A percentile compares a stretch with the other conserved stretches of the same genome.
Evolutionary conservation across 1,140 invertebrate genomes (phyloP).

Genomic region (Notospermus geniculatus): DNA sequence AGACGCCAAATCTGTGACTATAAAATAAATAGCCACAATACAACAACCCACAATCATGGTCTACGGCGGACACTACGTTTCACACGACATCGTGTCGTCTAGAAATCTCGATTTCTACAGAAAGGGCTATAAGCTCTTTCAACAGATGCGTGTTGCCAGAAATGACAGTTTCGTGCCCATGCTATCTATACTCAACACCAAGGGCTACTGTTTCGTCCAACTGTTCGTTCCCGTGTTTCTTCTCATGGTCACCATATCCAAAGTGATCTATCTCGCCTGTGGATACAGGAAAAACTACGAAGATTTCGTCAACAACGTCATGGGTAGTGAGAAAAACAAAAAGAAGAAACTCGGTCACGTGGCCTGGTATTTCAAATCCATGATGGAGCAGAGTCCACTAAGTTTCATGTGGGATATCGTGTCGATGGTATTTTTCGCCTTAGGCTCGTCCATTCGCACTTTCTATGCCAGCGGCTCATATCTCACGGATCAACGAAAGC

Average conservation of each 20-base stretch:
- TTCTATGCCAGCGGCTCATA: constrained; percentile 7
- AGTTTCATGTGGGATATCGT: constrained; percentile 11
- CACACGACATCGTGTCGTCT: constrained; percentile 10
- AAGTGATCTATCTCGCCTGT: constrained; percentile 4
- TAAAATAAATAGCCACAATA: neutral
- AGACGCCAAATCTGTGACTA: constrained; percentile 1
- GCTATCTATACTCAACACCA: constrained; percentile 4
- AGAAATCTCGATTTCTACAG: constrained; percentile 8
- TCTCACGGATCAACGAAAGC: constrained; percentile 5
- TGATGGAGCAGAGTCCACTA: constrained; percentile 11
- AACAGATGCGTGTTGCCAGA: constrained; percentile 3
- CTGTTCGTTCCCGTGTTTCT: constrained; percentile 9
- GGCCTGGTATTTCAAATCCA: constrained; percentile 7
- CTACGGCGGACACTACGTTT: constrained; percentile 3
- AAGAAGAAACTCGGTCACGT: constrained; percentile 6
- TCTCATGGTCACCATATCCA: neutral
- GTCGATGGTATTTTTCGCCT: constrained; percentile 9
- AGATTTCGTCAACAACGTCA: constrained; percentile 10
- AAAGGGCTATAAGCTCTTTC: constrained; percentile 10
- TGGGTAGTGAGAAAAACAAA: constrained; percentile 3
- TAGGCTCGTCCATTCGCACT: constrained; percentile 8
- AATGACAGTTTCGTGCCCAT: constrained; percentile 8
- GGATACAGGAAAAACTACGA: constrained; percentile 8
- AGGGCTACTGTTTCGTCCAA: constrained; percentile 10
- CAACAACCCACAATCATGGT: neutral